Base-by-base conservation (phyloP, 2,888 invertebrate species). In the Galeopsomyia nigrocyanea region DNA sequence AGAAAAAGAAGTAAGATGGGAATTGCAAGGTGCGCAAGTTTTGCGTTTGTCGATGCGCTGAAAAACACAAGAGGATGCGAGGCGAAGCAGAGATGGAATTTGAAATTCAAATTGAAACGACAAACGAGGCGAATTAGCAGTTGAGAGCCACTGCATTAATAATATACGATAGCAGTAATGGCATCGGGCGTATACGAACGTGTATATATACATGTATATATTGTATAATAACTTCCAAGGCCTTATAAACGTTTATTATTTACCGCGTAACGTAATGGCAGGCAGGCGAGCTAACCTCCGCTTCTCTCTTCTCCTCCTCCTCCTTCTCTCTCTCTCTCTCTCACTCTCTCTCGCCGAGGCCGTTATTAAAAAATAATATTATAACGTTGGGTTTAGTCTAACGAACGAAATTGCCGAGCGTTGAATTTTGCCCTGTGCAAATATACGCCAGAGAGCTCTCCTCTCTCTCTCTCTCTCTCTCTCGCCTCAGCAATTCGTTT, bases 141-240 rank as follows among this genome's bases (percentile, higher is more conserved):
- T 84, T 86, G 86, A 86, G 85, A 80, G 82, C 77, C 86, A 82
- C 86, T 85, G 85, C 84, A 85, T 86, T 85, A 86, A 86, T 86
- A 86, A 86, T 86, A 85, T 85, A 86, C 85, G 85, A 85, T 84
- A 83, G 80, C 82, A 82, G 83, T 85, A 85, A 85, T 85, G 84
- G 84, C 84, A 84, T 84, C 85, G 84, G 82, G 82, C 83, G 82
- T 84, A 83, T 83, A 83, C 82, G 79, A 80, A 82, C 80, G 80
- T 73, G 17, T 22, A 21, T 66, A 66, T 63, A 61, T 64, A 68
- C 46, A 73, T 75, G 69, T 81, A 83, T 83, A 85, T 84, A 86
- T 85, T 85, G 84, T 86, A 85, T 85, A 86, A 86, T 86, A 86
- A 85, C 84, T 85, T 83, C 83, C 86, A 86, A 86, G 86, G 86